Evolutionary conservation across 1,140 invertebrate genomes (phyloP).

Genomic region (Lucilia sericata): DNA sequence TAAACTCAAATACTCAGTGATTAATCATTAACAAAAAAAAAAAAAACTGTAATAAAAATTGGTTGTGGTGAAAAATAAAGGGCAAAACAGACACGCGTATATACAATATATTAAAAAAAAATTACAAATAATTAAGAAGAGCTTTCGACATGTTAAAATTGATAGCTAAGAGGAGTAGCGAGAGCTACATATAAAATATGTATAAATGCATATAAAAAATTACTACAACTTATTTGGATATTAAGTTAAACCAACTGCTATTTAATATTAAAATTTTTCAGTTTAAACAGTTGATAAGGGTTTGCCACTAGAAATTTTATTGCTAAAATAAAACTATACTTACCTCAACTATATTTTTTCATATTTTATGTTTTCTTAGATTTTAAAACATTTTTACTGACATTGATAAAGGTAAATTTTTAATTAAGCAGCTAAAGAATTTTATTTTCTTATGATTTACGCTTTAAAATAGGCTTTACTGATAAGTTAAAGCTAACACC

Average conservation of each 20-base stretch:
- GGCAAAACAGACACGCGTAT: neutral
- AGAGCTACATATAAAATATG: no score
- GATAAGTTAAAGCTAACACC: neutral
- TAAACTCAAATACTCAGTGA: neutral
- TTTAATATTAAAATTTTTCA: no score
- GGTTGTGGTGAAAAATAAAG: neutral
- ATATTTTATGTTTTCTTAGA: no score
- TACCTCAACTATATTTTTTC: no score
- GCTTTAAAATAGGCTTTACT: neutral
- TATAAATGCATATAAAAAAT: no score
- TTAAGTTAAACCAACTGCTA: no score
- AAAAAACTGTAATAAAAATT: neutral
- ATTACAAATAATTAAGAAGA: neutral
- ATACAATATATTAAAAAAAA: neutral
- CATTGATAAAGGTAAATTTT: neutral
- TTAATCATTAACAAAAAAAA: conserved; percentile 1
- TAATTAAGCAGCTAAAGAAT: neutral
- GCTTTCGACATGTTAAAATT: neutral
- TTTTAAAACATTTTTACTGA: neutral
- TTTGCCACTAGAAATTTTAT: no score
- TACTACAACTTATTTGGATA: no score
- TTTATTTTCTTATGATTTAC: no score
- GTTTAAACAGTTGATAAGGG: no score
- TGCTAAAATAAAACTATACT: no score
- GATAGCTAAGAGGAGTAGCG: no score